Evolutionary conservation across 2,888 invertebrate species (phyloP).

Genomic region (Nysson spinosus): DNA sequence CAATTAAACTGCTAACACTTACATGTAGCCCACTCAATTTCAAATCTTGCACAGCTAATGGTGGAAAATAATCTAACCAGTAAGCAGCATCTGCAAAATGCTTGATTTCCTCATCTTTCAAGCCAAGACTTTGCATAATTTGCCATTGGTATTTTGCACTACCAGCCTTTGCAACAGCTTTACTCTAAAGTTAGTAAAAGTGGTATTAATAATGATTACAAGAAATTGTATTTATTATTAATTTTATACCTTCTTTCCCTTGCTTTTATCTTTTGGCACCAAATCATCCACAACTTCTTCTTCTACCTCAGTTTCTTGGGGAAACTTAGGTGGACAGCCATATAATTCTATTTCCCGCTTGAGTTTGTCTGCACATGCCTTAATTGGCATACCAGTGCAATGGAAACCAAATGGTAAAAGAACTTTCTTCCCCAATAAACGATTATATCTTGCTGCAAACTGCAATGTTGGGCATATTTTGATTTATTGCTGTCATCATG

Average conservation of each 20-base stretch:
- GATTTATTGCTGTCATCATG: neutral
- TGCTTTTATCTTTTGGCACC: constrained; percentile 89
- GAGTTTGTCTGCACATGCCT: constrained; percentile 98
- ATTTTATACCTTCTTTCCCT: constrained; percentile 87
- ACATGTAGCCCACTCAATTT: constrained; percentile 94
- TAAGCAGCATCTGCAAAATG: constrained; percentile 93
- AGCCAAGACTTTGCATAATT: constrained; percentile 96
- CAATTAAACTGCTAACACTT: constrained; percentile 74
- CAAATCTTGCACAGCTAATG: constrained; percentile 90
- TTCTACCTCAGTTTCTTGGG: constrained; percentile 79
- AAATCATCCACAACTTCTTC: constrained; percentile 80
- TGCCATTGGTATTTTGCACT: constrained; percentile 97
- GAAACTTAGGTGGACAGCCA: constrained; percentile 96
- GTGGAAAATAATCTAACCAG: constrained; percentile 99
- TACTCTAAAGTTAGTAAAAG: constrained; percentile 82
- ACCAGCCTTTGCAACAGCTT: constrained; percentile 95
- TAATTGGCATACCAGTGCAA: constrained; percentile 99
- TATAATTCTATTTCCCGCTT: constrained; percentile 94
- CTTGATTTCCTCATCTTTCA: constrained; percentile 93
- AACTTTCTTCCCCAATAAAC: constrained; percentile 93
- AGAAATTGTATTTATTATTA: neutral
- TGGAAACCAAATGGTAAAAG: constrained; percentile 99
- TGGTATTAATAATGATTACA: neutral
- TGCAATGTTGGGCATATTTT: constrained; percentile 68
- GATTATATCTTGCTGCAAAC: constrained; percentile 94